These are phyloP conservation scores for Apus apus DNA, from an alignment of 2,113 vertebrate genomes.

Conservation along the genomic window DNA sequence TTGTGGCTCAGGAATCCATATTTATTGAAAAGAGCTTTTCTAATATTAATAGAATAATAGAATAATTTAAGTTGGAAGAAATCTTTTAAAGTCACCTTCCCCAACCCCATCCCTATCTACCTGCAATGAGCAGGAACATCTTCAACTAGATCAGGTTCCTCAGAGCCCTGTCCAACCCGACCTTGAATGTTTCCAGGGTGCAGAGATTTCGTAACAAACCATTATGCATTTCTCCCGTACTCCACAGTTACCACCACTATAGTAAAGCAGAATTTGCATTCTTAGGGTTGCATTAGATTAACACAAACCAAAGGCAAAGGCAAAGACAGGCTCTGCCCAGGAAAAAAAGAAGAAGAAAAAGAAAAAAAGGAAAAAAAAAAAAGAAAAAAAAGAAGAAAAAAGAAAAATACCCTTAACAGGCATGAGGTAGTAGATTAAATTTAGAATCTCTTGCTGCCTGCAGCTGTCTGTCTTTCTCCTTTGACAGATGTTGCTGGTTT, in stretches of 20 bases:
- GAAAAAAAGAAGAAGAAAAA: background rate
- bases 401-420: background rate
- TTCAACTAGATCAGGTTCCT: background rate
- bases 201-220: background rate
- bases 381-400: background rate
- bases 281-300: background rate
- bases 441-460: background rate
- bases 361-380: too few relatives aligned
- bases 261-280: background rate
- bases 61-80: background rate
- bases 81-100: background rate
- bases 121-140: background rate
- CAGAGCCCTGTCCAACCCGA: background rate
- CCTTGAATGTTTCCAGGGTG: background rate
- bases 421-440: background rate
- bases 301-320: background rate
- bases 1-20: background rate
- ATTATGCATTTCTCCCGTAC: background rate
- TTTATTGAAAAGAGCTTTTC: background rate
- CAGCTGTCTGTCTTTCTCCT: background rate
- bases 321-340: background rate
- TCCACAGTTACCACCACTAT: background rate
- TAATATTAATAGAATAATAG: background rate
- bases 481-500: conserved; percentile 4
- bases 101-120: rapidly evolving